Base-by-base conservation (phyloP, 1,140 invertebrate genomes). In the Pseudomyrmex flavicornis region DNA sequence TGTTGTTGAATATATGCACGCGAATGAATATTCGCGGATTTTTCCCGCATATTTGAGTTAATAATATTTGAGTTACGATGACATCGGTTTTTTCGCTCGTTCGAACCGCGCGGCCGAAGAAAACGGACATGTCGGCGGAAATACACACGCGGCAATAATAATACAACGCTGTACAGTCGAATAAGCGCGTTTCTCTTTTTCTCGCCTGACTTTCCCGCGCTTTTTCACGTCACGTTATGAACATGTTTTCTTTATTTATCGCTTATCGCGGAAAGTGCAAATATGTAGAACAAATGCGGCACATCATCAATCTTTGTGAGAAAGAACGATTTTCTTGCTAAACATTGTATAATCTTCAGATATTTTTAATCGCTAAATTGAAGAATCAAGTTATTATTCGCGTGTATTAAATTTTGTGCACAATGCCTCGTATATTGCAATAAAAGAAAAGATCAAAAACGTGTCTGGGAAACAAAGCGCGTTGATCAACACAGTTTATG, bases 401-500 rank as follows among this genome's bases (percentile, higher is more conserved):
- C 26, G 2, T 2, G 26, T 26, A 26, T 26, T 26, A 26, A 26
- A 26, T 66, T 79, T 69, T 2, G 12, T 12, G 17, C 20, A 69
- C 46, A 79, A 77, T 69, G 52, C 35, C 46, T 76, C 48, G n/a
- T 13, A 79, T 26, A 26, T 26, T 69, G 17, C 10, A 58, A 12
- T 9, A 26, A 1, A 77, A 69, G 26, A 69, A 35, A 56, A 58
- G 46, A 61, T 7, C 20, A 44, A 68, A 8, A n/a, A 62, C 35
- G 44, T 44, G 26, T 56, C 52, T 52, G 26, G 26, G 56, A 17
- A 54, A 74, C 50, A 73, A 82, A 74, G 75, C 50, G 75, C 35
- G 52, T 70, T 79, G 69, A 79, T 79, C 52, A 79, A 69, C 52
- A 17, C 70, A 17, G 17, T 69, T 79, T 70, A 69, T 79, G 63